Evolutionary conservation across 2,888 invertebrate genomes (phyloP).

Genomic region (Synergus umbraculus): DNA sequence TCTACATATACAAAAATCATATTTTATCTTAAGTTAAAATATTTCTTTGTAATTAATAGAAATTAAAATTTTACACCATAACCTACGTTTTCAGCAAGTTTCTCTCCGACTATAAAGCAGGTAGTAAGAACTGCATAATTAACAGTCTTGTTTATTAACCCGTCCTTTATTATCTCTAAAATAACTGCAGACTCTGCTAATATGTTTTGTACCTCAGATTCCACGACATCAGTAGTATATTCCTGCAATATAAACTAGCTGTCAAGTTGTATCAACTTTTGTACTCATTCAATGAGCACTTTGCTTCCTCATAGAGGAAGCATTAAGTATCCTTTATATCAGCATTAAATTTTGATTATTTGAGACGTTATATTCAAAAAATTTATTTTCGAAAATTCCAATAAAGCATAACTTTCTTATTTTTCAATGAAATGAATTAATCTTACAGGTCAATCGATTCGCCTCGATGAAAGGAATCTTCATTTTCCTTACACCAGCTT

Average conservation of each 20-base stretch:
- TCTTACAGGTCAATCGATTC: too few species aligned
- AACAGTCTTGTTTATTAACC: background rate
- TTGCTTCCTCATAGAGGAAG: too few species aligned
- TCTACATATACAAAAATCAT: conserved; percentile 53
- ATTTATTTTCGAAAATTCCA: too few species aligned
- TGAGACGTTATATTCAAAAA: too few species aligned
- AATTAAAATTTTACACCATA: background rate
- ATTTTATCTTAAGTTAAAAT: conserved; percentile 4
- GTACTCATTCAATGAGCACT: too few species aligned
- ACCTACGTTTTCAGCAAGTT: conserved; percentile 63
- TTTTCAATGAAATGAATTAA: too few species aligned
- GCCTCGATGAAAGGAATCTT: too few species aligned
- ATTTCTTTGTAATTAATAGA: background rate
- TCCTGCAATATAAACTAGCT: background rate
- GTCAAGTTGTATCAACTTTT: too few species aligned
- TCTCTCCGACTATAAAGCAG: background rate
- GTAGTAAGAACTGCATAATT: background rate
- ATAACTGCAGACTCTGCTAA: background rate
- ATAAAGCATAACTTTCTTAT: too few species aligned
- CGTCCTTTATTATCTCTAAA: background rate
- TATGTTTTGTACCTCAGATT: background rate
- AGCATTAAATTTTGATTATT: too few species aligned
- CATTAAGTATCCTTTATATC: too few species aligned
- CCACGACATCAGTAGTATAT: background rate
- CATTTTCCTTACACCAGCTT: too few species aligned